These are phyloP conservation scores for Rhopalosiphum maidis DNA, from an alignment of 1,140 invertebrate genomes.

Conservation along the genomic window DNA sequence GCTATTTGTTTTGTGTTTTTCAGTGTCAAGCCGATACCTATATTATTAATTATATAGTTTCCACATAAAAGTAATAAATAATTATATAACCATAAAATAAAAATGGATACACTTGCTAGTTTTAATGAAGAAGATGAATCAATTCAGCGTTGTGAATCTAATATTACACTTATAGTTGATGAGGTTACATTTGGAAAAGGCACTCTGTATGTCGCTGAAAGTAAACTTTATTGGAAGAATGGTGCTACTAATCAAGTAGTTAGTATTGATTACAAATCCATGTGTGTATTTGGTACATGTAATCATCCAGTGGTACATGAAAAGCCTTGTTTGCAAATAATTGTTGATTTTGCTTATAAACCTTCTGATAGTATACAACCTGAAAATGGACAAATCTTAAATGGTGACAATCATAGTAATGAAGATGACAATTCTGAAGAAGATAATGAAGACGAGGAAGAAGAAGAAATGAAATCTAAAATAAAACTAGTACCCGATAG, in stretches of 20 bases:
- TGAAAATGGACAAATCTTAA: conserved; percentile 27
- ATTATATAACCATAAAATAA: conserved; percentile 21
- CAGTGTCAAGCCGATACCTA: conserved; percentile 40
- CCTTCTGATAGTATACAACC: background rate
- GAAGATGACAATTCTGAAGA: conserved; percentile 10
- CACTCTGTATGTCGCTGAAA: conserved; percentile 38
- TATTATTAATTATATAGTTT: conserved; percentile 33
- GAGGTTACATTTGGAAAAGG: conserved; percentile 40
- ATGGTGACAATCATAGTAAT: conserved; percentile 14
- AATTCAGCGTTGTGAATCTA: conserved; percentile 26
- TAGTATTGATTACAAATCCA: conserved; percentile 52
- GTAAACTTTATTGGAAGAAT: conserved; percentile 56
- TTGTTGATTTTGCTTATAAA: conserved; percentile 41
- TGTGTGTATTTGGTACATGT: conserved; percentile 52
- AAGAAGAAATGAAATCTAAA: conserved; percentile 54
- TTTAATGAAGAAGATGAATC: conserved; percentile 48
- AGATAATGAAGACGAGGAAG: conserved; percentile 25
- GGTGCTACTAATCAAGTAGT: conserved; percentile 14
- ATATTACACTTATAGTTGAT: conserved; percentile 34
- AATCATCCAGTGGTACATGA: conserved; percentile 49
- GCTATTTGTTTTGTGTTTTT: conserved; percentile 51
- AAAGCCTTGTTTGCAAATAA: conserved; percentile 47
- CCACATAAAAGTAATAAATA: background rate
- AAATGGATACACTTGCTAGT: conserved; percentile 35
- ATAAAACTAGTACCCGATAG: conserved; percentile 52